phyloP scores from a whole-genome alignment of 2,797 vertebrate genomes.

The Lacerta viridis region DNA sequence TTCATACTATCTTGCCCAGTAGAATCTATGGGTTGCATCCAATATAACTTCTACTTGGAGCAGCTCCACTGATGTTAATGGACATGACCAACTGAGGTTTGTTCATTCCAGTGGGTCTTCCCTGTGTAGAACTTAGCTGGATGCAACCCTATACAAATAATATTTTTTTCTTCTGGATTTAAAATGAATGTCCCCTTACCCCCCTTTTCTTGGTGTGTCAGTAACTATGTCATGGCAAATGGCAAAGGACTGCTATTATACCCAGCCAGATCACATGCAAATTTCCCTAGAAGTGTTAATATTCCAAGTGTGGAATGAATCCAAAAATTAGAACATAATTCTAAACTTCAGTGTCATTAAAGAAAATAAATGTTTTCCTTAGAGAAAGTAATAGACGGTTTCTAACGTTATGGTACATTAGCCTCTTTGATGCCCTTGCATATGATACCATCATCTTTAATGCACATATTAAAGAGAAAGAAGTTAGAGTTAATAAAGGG shows the following conservation, averaged over 20 bases:
- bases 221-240: conserved; percentile 15
- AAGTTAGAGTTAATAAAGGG: conserved; percentile 37
- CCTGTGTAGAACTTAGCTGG: too few relatives aligned
- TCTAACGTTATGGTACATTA: conserved; percentile 37
- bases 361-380: conserved; percentile 64
- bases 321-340: conserved; percentile 43
- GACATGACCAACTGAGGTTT: too few relatives aligned
- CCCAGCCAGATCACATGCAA: background rate
- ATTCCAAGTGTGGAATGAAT: conserved; percentile 46
- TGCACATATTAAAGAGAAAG: conserved; percentile 33
- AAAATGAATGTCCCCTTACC: background rate
- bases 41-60: too few relatives aligned
- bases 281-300: conserved; percentile 39
- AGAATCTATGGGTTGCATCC: too few relatives aligned
- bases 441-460: conserved; percentile 30
- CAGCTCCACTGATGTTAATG: too few relatives aligned
- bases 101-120: too few relatives aligned
- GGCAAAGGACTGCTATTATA: conserved; percentile 52
- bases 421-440: conserved; percentile 10
- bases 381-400: conserved; percentile 51
- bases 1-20: too few relatives aligned
- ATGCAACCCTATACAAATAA: too few relatives aligned
- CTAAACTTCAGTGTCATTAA: conserved; percentile 55
- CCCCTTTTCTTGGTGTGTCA: background rate
- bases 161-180: background rate